Base-by-base conservation (phyloP, 2,888 invertebrate genomes). In the Altica lythri region DNA sequence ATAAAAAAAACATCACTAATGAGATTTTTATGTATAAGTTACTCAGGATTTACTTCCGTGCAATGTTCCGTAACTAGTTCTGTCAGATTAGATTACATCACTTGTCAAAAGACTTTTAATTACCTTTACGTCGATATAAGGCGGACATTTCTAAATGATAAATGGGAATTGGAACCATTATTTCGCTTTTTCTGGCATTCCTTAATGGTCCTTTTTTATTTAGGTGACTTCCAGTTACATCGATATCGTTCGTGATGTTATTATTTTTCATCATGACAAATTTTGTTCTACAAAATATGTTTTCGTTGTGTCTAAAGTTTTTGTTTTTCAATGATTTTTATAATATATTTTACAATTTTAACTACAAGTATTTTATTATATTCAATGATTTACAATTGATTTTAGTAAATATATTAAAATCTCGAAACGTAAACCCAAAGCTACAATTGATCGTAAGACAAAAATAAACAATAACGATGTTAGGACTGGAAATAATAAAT, bases 121-220 rank as follows among this genome's bases (percentile, higher is more conserved):
- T 63, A 57, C 57, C 54, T 53, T 50, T 43, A 56, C 50, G 57
- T 60, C 61, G 55, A 63, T 63, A 52, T 54, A 58, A 61, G 59
- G 58, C 49, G 59, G 56, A 56, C 55, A 53, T 53, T 52, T 58
- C 55, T 54, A 58, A 59, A 61, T 63, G 63, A 63, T 61, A 61
- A 61, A 63, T 63, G 61, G 49, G 55, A 59, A 53, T 54, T 54
- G 46, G 40, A 30, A 49, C 27, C 32, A 49, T 49, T 59, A 59
- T 63, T 61, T 58, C 50, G 53, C 53, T 55, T 62, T 60, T 57
- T 60, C 52, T 45, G 42, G 17, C 18, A 22, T 17, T 40, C 51
- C 55, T 51, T 59, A 60, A 59, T 60, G 57, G 48, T 51, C 48
- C 47, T 53, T 55, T 58, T 62, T 59, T 56, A 47, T 43, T 19